A percentile compares a stretch with the other conserved stretches of the same genome.
Evolutionary conservation across 1,140 invertebrate species (phyloP).

Genomic region (Paramacrobiotus metropolitanus): DNA sequence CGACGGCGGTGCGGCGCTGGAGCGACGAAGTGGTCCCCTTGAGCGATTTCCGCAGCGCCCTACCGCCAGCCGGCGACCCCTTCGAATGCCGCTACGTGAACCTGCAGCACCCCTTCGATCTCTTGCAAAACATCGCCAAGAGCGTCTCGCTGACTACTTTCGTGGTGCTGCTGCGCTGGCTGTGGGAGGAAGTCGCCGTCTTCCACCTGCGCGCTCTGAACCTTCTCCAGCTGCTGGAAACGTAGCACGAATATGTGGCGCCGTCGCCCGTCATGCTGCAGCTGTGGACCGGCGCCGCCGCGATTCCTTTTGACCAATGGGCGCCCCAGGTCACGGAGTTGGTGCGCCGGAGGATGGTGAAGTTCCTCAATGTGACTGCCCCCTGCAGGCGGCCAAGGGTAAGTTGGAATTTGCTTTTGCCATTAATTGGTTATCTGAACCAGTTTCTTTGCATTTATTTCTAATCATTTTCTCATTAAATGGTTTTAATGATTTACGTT

Average conservation of each 20-base stretch:
- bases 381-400: no score
- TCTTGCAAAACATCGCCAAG: not conserved
- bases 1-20: slow-evolving; percentile 42
- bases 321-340: not conserved
- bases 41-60: not conserved
- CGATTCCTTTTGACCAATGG: not conserved
- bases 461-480: no score
- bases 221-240: not conserved
- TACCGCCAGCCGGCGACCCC: not conserved
- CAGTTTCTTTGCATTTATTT: no score
- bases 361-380: not conserved
- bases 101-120: not conserved
- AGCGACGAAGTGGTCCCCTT: slow-evolving; percentile 24
- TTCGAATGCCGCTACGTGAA: not conserved
- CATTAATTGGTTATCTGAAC: no score
- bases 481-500: no score
- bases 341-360: not conserved
- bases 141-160: not conserved
- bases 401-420: no score
- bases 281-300: not conserved
- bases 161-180: not conserved
- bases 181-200: not conserved
- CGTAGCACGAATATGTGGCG: not conserved
- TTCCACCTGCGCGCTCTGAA: not conserved
- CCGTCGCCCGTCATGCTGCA: not conserved